Evolutionary conservation across 2,888 invertebrate genomes (phyloP).

Genomic region (Himalopsyche tibetana): DNA sequence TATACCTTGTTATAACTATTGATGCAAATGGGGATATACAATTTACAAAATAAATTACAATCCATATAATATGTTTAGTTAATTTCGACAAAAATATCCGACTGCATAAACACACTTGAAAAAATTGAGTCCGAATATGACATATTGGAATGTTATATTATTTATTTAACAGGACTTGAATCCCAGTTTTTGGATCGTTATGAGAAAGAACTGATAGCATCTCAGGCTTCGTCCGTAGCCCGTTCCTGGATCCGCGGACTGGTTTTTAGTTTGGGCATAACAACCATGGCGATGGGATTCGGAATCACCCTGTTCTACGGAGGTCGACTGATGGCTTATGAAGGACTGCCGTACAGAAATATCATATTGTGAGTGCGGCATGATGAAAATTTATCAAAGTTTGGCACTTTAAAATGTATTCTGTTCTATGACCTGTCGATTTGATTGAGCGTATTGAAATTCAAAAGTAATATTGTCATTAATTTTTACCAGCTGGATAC

Average conservation of each 20-base stretch:
- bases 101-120: constrained; percentile 66
- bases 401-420: no score
- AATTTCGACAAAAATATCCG: no score
- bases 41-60: no score
- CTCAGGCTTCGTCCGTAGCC: constrained; percentile 82
- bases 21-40: no score
- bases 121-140: no score
- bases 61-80: no score
- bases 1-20: no score
- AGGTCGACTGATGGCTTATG: constrained; percentile 80
- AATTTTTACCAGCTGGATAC: no score
- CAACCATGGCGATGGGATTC: constrained; percentile 84
- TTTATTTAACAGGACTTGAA: constrained; percentile 73
- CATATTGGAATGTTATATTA: neutral
- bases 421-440: no score
- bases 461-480: no score
- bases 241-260: constrained; percentile 83
- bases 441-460: no score
- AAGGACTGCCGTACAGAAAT: constrained; percentile 78
- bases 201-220: constrained; percentile 76
- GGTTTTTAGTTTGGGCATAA: constrained; percentile 83
- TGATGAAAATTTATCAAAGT: no score
- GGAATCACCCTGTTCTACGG: constrained; percentile 84
- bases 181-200: constrained; percentile 76
- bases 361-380: constrained; percentile 80